These are phyloP conservation scores for Azemiops feae DNA, from an alignment of 2,113 vertebrate species.

Conservation along the genomic window DNA sequence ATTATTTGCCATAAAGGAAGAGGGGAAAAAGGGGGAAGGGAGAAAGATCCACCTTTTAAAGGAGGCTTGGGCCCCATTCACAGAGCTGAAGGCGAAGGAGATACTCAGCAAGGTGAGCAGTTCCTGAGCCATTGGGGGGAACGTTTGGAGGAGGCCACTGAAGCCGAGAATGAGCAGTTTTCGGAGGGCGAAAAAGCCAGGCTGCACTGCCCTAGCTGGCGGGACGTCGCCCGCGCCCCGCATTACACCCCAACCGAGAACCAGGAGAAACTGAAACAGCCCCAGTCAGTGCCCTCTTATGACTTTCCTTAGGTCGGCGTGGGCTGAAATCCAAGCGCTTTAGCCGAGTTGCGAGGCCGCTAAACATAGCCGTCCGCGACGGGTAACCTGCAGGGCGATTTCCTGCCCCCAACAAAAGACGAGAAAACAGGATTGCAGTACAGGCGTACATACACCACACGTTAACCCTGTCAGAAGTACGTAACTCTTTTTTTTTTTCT, in stretches of 20 bases:
- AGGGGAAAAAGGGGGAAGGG: neutral
- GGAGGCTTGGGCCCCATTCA: neutral
- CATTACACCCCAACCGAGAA: too few species aligned
- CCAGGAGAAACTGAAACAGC: neutral
- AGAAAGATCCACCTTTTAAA: neutral
- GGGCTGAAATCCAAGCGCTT: constrained; percentile 7
- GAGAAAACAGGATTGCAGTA: neutral
- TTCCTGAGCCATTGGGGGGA: neutral
- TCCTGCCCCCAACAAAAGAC: constrained; percentile 19
- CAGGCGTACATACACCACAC: neutral
- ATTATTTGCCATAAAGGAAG: neutral
- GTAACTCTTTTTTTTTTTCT: neutral
- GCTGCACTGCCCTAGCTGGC: neutral
- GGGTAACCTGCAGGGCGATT: constrained; percentile 10
- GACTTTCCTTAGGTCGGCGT: neutral
- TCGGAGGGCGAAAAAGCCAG: too few species aligned
- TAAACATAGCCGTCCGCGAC: neutral
- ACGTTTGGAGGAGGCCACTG: neutral
- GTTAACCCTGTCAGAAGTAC: neutral
- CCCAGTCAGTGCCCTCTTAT: neutral
- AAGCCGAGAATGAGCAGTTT: neutral
- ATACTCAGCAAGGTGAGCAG: neutral
- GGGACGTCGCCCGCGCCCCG: too few species aligned
- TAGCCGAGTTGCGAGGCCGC: neutral
- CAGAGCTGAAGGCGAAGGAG: neutral